Evolutionary conservation across 2,113 vertebrate genomes (phyloP), one percentile per base, ranked within the genome.

Genomic region (Onychorhynchus coronatus): DNA sequence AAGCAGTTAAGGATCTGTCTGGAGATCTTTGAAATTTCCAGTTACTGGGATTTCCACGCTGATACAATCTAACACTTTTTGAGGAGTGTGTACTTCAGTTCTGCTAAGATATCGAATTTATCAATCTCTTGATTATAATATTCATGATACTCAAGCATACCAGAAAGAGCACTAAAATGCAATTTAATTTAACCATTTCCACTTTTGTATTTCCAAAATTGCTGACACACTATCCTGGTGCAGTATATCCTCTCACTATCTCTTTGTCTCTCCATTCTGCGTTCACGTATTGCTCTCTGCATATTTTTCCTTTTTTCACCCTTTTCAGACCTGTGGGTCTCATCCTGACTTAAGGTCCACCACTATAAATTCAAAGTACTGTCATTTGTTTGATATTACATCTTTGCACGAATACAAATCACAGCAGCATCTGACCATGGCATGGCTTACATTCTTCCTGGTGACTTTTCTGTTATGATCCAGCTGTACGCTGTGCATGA

Each of bases 1-100:
- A 93, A 80, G 94, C 67, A 94, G 95, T 97, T 96, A 96, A 96
- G 58, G 85, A 97, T 97, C 95, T 96, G 78, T 79, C 67, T 95
- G 92, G 86, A 89, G 95, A 96, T 94, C 77, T 96, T 95, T 96
- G 93, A 97, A 97, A 96, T 95, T 90, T 83, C 93, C 79, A 11
- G 14, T 93, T 86, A 89, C 80, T 93, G 81, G 93, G 83, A 97
- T 97, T 97, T 97, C 93, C 95, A 97, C 44, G 83, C 94, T 97
- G 97, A 97, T 97, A 95, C 61, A 41, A 97, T 97, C 97, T 95
- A 79, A 79, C 55, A 96, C 25, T 73, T 96, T 92, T 59, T 39
- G 49, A 41, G 52, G 46, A 91, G 75, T 92, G 15, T 74, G 33
- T 88, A 68, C 28, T 95, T 95, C 82, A 85, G 83, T 89, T 97